Evolutionary conservation across 2,113 vertebrate genomes (phyloP), one percentile per base, ranked within the genome.

Genomic region (Alces alces): DNA sequence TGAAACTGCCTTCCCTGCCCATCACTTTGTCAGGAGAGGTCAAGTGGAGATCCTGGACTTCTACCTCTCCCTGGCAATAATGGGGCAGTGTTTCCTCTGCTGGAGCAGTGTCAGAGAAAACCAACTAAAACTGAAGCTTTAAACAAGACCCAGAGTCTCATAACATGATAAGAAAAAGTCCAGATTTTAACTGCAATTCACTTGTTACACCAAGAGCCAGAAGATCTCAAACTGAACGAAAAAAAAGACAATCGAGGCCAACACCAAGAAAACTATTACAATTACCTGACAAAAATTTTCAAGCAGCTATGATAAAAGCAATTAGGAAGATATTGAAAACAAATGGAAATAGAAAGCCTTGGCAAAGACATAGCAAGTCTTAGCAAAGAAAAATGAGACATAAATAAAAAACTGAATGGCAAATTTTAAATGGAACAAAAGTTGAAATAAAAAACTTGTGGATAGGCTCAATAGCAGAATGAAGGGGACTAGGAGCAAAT

Each of bases 351-450:
- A 93, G 39, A 90, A 88, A 89, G 21, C 12, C 64, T 55, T 36
- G 16, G 54, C 43, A 88, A 93, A 60, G 33, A 52, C 61, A 64
- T 0, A 83, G 50, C 50, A 64, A 91, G n/a, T 33, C 93, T 80
- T 30, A 82, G 73, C 33, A 76, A 45, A 61, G 11, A 61, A 79
- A 73, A 8, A 73, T 28, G 93, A 80, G 7, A 15, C 8, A 82
- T 5, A 36, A 66, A 78, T 70, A 39, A 60, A 91, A 79, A 93
- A 79, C 36, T n/a, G 54, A 83, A 91, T 14, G 28, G 57, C 73
- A 93, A 80, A 61, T 45, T 90, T 52, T 91, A 60, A 97, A 93
- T 28, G n/a, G 70, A 90, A 97, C 6, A 85, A 85, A 57, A 64
- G 84, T 5, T 78, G 55, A 96, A 58, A 86, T 50, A 79, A 70